Evolutionary conservation across 2,113 vertebrate genomes (phyloP).

Genomic region (Salvelinus fontinalis): DNA sequence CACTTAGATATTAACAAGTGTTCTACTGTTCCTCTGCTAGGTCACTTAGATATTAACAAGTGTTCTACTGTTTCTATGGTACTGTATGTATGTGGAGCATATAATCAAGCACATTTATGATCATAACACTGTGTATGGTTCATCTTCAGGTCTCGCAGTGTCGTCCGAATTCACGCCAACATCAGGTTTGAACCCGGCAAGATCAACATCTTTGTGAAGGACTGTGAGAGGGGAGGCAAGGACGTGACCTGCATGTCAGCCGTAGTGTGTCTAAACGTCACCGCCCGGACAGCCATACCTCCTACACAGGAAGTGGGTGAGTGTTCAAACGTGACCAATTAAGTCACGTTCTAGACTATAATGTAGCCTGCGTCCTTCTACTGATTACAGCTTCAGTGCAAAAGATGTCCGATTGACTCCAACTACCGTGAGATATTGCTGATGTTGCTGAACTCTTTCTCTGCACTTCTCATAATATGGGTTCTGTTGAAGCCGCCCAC

Average conservation of each 20-base stretch:
- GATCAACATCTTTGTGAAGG: constrained; percentile 92
- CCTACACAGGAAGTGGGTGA: constrained; percentile 71
- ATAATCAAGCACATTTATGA: too few relatives aligned
- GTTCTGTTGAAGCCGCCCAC: too few relatives aligned
- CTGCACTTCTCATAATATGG: not conserved
- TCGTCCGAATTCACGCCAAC: constrained; percentile 81
- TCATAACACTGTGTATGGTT: not conserved
- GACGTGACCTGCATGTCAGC: constrained; percentile 88
- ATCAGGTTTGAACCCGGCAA: constrained; percentile 87
- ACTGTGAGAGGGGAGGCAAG: constrained; percentile 83
- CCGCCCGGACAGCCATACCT: constrained; percentile 68
- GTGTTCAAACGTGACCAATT: constrained; percentile 2
- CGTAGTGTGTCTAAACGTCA: constrained; percentile 80
- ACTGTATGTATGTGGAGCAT: too few relatives aligned
- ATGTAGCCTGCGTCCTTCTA: too few relatives aligned
- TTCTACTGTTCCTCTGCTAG: too few relatives aligned
- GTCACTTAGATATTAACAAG: too few relatives aligned
- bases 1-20: too few relatives aligned
- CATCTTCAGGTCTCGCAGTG: constrained; percentile 83
- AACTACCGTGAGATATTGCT: too few relatives aligned
- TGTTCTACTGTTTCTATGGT: too few relatives aligned
- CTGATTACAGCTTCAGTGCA: not conserved
- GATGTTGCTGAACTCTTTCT: not conserved
- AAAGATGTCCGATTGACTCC: not conserved
- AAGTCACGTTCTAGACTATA: too few relatives aligned